Percentiles rank a stretch among this genome's conserved stretches.
These are phyloP conservation scores for Dryoscopus gambensis DNA, from an alignment of 2,113 vertebrate genomes.

Conservation along the genomic window DNA sequence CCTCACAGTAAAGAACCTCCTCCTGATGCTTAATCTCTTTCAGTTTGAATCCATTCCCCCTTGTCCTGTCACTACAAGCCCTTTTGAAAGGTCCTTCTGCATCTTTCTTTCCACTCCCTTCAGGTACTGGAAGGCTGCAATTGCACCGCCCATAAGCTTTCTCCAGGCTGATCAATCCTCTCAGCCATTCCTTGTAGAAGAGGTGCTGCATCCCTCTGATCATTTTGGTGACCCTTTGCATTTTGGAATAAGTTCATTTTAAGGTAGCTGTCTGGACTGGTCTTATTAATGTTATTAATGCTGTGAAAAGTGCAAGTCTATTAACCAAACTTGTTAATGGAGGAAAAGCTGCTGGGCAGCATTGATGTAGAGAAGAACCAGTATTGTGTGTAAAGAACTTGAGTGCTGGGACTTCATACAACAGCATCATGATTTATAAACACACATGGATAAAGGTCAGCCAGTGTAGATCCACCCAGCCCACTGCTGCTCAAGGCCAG, in stretches of 20 bases:
- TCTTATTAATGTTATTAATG: background rate
- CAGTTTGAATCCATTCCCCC: background rate
- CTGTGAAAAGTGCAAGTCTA: background rate
- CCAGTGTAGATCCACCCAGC: too few species aligned
- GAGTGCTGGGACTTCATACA: background rate
- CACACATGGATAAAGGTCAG: rapidly evolving
- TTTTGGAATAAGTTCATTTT: background rate
- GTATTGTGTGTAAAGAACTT: background rate
- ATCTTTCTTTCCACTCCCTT: background rate
- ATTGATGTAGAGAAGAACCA: background rate
- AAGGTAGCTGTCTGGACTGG: background rate
- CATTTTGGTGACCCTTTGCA: background rate
- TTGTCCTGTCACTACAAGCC: background rate
- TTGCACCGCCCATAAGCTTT: background rate
- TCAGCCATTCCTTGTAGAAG: background rate
- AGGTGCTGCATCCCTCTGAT: background rate
- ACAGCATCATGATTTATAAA: background rate
- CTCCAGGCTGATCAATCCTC: background rate
- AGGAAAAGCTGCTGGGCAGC: background rate
- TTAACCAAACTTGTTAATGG: background rate
- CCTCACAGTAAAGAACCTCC: background rate
- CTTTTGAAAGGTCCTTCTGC: background rate
- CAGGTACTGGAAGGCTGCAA: background rate
- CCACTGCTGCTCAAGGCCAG: background rate
- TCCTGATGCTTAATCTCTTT: background rate